phyloP scores from a whole-genome alignment of 1,140 invertebrate species.

The Dinoponera quadriceps region DNA sequence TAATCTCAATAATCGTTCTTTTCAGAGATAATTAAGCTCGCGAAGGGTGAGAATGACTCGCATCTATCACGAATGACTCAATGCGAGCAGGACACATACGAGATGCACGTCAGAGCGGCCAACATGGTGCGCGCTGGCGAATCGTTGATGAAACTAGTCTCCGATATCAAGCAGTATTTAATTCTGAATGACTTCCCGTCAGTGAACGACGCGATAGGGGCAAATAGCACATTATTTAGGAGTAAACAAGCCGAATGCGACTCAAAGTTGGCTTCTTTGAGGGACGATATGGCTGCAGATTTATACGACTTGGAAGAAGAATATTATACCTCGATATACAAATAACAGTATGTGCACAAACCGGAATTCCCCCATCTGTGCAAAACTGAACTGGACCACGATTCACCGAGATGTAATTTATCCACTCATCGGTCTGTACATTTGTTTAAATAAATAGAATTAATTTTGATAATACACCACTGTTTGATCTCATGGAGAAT shows the following conservation, averaged over 20 bases:
- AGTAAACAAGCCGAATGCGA: constrained; percentile 96
- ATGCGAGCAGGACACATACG: constrained; percentile 97
- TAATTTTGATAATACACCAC: constrained; percentile 70
- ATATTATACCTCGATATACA: constrained; percentile 98
- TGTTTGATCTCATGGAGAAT: constrained; percentile 26
- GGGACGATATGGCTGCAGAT: constrained; percentile 98
- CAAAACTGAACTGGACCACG: constrained; percentile 47
- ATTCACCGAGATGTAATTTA: constrained; percentile 50
- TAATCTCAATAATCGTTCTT: constrained; percentile 47
- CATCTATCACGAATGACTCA: constrained; percentile 95
- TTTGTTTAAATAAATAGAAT: constrained; percentile 75
- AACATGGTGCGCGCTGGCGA: constrained; percentile 98
- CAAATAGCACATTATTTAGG: constrained; percentile 95
- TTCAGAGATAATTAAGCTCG: constrained; percentile 97
- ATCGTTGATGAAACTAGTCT: constrained; percentile 97
- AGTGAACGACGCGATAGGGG: constrained; percentile 97
- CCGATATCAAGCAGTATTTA: constrained; percentile 98
- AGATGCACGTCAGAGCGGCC: constrained; percentile 97
- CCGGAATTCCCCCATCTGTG: neutral
- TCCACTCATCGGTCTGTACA: constrained; percentile 63
- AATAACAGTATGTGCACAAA: constrained; percentile 85
- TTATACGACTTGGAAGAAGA: constrained; percentile 98
- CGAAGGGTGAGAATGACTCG: constrained; percentile 96
- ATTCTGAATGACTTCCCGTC: constrained; percentile 99
- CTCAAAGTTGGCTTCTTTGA: constrained; percentile 95